Conservation (phyloP, 2,888 invertebrate genomes). For the Morpho helenor region DNA sequence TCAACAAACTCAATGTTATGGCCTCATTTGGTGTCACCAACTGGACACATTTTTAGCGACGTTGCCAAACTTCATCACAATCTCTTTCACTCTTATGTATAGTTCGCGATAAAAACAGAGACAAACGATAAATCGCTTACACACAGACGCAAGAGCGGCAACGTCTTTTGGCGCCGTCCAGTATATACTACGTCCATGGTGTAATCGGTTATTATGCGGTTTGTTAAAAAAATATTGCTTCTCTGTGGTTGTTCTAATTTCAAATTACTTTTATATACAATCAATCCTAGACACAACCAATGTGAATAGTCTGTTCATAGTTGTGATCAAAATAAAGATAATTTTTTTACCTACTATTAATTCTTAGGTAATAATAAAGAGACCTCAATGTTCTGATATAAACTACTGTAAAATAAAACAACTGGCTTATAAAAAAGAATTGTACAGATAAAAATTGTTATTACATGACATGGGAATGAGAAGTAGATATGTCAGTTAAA, state of each 20-base stretch:
- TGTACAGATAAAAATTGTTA: constrained; percentile 4
- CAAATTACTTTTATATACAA: constrained; percentile 26
- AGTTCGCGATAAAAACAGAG: no score
- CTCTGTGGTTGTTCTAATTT: constrained; percentile 16
- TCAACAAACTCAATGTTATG: no score
- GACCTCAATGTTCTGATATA: constrained; percentile 49
- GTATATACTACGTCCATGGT: no score
- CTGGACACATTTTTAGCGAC: no score
- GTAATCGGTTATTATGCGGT: no score
- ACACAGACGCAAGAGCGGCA: no score
- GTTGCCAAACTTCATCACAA: no score
- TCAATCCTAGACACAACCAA: constrained; percentile 59
- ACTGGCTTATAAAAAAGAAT: constrained; percentile 5
- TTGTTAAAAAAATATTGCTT: no score
- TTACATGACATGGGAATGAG: background rate
- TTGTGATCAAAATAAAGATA: constrained; percentile 55
- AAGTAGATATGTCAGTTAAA: background rate
- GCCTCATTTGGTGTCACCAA: no score
- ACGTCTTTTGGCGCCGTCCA: no score
- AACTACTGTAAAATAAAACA: constrained; percentile 16
- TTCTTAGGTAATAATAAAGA: constrained; percentile 56
- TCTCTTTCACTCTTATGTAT: no score
- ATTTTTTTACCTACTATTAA: constrained; percentile 65
- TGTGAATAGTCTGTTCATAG: constrained; percentile 49
- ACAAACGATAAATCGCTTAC: no score